A percentile compares a stretch with the other conserved stretches of the same genome.
These are phyloP conservation scores for Australoheros facetus DNA, from an alignment of 2,797 vertebrate genomes.

Conservation along the genomic window DNA sequence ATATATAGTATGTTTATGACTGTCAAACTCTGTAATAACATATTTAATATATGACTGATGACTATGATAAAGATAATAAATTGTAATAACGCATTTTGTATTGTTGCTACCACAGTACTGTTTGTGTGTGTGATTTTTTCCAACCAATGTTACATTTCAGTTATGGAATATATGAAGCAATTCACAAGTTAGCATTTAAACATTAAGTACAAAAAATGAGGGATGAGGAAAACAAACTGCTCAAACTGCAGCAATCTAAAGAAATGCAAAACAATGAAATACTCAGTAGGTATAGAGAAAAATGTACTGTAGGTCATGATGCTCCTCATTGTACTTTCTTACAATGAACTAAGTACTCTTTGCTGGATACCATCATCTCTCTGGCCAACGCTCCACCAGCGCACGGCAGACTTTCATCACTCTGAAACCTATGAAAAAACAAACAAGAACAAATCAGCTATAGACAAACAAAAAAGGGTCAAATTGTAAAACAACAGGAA, in stretches of 20 bases:
- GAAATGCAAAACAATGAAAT: constrained; percentile 79
- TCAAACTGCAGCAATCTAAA: constrained; percentile 70
- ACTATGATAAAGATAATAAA: constrained; percentile 40
- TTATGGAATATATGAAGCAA: constrained; percentile 37
- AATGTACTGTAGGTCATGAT: constrained; percentile 78
- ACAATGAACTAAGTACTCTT: constrained; percentile 71
- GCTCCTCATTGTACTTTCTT: constrained; percentile 63
- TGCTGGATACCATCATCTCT: constrained; percentile 85
- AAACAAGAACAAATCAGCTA: constrained; percentile 75
- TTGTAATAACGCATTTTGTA: constrained; percentile 26
- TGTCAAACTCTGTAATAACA: constrained; percentile 61
- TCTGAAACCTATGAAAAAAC: constrained; percentile 85
- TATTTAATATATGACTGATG: constrained; percentile 59
- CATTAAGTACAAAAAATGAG: constrained; percentile 46
- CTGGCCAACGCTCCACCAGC: constrained; percentile 49
- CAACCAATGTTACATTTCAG: constrained; percentile 37
- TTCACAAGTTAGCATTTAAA: constrained; percentile 46
- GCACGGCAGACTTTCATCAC: constrained; percentile 68
- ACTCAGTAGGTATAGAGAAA: constrained; percentile 82
- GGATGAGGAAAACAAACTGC: constrained; percentile 12
- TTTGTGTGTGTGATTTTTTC: constrained; percentile 36
- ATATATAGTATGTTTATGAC: constrained; percentile 52
- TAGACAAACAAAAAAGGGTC: constrained; percentile 32
- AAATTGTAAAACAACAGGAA: constrained; percentile 68
- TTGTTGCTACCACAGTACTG: constrained; percentile 44